Percentiles rank a stretch among this genome's conserved stretches.
Evolutionary conservation across 1,140 invertebrate genomes (phyloP).

Genomic region (Panulirus ornatus): DNA sequence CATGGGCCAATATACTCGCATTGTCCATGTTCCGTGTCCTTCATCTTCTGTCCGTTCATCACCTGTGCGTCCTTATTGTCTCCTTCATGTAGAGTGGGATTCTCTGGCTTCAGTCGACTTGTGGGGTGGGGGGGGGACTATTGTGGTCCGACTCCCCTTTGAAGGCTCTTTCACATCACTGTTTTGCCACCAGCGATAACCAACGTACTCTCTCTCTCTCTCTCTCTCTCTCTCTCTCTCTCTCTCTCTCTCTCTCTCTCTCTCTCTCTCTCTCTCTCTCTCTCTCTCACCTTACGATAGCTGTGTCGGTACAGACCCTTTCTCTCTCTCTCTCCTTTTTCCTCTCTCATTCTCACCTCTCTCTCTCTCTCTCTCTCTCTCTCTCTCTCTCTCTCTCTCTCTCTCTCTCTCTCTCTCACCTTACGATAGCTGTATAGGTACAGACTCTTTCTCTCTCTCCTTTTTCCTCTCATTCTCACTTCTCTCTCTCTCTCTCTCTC

Average conservation of each 20-base stretch:
- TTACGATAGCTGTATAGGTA: too few species aligned
- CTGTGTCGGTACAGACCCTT: not conserved
- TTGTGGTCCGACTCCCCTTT: too few species aligned
- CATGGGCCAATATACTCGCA: too few species aligned
- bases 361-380: slow-evolving; percentile 9
- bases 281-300: not conserved
- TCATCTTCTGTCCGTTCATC: too few species aligned
- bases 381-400: slow-evolving; percentile 8
- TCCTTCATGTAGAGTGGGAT: too few species aligned
- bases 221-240: not conserved
- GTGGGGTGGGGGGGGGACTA: too few species aligned
- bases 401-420: slow-evolving; percentile 16
- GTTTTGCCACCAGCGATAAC: too few species aligned
- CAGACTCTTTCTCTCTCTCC: slow-evolving; percentile 20
- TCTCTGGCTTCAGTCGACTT: too few species aligned
- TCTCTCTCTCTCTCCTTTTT: slow-evolving; percentile 22
- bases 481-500: not conserved
- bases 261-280: slow-evolving; percentile 19
- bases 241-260: not conserved
- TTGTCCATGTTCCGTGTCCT: too few species aligned
- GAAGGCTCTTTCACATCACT: too few species aligned
- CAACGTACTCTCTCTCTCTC: not conserved
- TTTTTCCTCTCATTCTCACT: not conserved
- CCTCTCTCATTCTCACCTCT: not conserved
- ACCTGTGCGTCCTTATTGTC: too few species aligned